Evolutionary conservation across 2,797 vertebrate species (phyloP), one percentile per base, ranked within the genome.

Genomic region (Sebastes cheni): DNA sequence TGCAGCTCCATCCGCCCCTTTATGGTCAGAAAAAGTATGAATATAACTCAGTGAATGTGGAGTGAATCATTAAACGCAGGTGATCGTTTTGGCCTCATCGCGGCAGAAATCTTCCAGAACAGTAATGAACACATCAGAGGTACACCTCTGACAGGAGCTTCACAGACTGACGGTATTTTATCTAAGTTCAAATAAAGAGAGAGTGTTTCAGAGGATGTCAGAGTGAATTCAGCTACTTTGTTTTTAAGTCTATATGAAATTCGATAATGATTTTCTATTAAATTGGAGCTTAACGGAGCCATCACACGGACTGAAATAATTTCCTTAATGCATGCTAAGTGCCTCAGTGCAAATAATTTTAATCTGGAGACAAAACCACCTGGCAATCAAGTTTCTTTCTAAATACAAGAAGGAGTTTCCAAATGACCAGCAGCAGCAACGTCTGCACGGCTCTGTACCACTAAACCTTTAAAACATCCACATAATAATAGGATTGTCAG

Each of bases 61-160:
- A 75, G 55, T 27, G 54, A 56, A 22, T 86, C 74, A 72, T 77
- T 72, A 83, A 69, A 30, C 36, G 5, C 56, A 80, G 52, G 14
- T 65, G 68, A 83, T 81, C 16, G 25, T n/a, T 25, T 25, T 13
- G n/a, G 50, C 11, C 29, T 80, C 22, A 61, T 20, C 20, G n/a
- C 8, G 11, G 20, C 54, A 52, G 58, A 77, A 23, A 27, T 4
- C 11, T 55, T 66, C 22, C 50, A 25, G 22, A 32, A 36, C 9
- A 23, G 55, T 77, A 80, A 80, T 59, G 66, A 80, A 65, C 34
- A 39, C 66, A 36, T 81, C 39, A 56, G 23, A 50, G 4, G 59
- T 16, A 14, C 59, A 61, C 6, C 8, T 72, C 60, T 79, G 72
- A 80, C 71, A 39, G 22, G n/a, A 29, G 61, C 67, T 64, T 62